These are phyloP conservation scores for Cuculus canorus DNA, from an alignment of 2,797 vertebrate species.

Conservation along the genomic window DNA sequence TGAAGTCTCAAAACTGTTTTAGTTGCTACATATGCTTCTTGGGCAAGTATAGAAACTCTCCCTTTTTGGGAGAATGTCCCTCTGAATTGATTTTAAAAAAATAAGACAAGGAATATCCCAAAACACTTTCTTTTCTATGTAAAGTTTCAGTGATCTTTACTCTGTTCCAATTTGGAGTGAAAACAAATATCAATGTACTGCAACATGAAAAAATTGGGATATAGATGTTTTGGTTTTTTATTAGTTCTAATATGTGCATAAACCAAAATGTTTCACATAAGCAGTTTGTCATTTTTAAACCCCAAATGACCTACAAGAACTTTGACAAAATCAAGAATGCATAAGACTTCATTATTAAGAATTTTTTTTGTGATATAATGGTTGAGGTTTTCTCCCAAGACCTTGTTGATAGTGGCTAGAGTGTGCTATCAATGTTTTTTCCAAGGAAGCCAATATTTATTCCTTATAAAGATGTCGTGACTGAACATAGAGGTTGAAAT, in stretches of 20 bases:
- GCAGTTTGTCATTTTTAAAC: background rate
- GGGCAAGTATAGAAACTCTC: background rate
- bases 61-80: accelerated
- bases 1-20: background rate
- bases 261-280: background rate
- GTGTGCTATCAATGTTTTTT: background rate
- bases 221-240: background rate
- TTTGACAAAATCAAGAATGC: background rate
- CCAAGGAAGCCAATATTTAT: background rate
- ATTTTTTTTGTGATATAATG: background rate
- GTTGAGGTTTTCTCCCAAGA: background rate
- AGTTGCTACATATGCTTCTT: background rate
- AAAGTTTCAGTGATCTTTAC: background rate
- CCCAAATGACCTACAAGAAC: background rate
- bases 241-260: background rate
- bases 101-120: background rate
- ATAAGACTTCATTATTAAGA: background rate
- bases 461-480: background rate
- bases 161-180: background rate
- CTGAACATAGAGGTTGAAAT: background rate
- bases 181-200: background rate
- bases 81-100: background rate
- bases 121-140: accelerated
- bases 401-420: background rate
- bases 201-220: background rate